A percentile compares a stretch with the other conserved stretches of the same genome.
phyloP scores from a whole-genome alignment of 2,888 invertebrate species.

The Tortricodes alternella region DNA sequence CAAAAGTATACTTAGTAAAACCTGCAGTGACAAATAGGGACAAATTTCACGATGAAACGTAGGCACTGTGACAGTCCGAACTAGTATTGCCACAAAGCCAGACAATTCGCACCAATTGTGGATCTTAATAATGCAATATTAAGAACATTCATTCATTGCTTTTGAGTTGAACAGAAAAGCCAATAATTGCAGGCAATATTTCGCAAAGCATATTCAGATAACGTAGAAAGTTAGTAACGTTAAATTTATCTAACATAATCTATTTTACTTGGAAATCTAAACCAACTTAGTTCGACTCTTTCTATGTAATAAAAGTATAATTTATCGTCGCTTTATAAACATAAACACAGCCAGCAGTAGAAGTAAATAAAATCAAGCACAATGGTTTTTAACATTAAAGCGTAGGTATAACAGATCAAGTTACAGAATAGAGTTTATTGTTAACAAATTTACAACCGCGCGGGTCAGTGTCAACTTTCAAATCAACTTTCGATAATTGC shows the following conservation, averaged over 20 bases:
- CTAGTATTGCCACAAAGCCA: no score
- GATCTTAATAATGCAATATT: no score
- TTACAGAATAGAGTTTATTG: conserved; percentile 23
- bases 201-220: background rate
- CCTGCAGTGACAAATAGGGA: no score
- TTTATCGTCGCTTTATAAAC: background rate
- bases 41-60: no score
- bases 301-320: background rate
- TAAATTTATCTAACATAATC: no score
- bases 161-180: background rate
- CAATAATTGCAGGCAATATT: background rate
- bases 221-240: background rate
- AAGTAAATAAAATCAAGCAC: background rate
- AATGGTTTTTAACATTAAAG: background rate
- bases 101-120: no score
- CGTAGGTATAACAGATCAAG: background rate
- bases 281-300: background rate
- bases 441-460: conserved; percentile 21
- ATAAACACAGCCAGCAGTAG: background rate
- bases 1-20: no score
- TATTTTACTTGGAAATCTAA: background rate
- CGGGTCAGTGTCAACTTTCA: conserved; percentile 30
- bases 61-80: no score
- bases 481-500: conserved; percentile 31
- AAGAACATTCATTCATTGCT: background rate